phyloP scores from a whole-genome alignment of 2,113 vertebrate species.

The Arothron firmamentum region DNA sequence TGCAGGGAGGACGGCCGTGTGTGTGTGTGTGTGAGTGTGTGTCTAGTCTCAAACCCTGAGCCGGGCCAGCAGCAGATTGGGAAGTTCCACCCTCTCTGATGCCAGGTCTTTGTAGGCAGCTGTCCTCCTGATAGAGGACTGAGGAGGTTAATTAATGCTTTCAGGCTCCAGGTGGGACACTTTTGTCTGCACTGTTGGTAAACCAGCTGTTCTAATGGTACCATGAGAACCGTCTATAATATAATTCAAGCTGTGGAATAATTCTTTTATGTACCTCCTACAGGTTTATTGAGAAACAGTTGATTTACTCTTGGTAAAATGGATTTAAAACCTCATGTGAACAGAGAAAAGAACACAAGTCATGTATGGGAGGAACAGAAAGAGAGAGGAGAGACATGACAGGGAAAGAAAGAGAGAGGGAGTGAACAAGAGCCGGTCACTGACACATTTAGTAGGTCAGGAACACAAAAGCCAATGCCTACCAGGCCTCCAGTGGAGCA shows the following conservation, averaged over 20 bases:
- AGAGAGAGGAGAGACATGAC: slow-evolving; percentile 16
- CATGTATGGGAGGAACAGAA: neutral
- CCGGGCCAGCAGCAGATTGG: slow-evolving; percentile 43
- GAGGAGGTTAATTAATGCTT: slow-evolving; percentile 57
- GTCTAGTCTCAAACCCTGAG: slow-evolving; percentile 48
- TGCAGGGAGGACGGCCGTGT: slow-evolving; percentile 44
- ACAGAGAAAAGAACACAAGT: too few relatives aligned
- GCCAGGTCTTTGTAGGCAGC: slow-evolving; percentile 48
- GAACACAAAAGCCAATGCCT: slow-evolving; percentile 74
- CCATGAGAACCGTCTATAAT: neutral
- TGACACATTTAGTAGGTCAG: slow-evolving; percentile 75
- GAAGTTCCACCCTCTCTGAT: slow-evolving; percentile 54
- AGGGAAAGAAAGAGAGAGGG: slow-evolving; percentile 32
- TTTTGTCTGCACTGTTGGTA: slow-evolving; percentile 29
- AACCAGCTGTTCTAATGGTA: slow-evolving; percentile 54
- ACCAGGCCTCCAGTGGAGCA: slow-evolving; percentile 75
- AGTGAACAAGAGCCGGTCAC: slow-evolving; percentile 53
- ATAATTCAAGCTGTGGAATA: too few relatives aligned
- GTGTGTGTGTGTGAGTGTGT: slow-evolving; percentile 27
- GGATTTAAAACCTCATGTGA: too few relatives aligned
- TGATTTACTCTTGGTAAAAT: too few relatives aligned
- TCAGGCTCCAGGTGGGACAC: slow-evolving; percentile 59
- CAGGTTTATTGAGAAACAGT: too few relatives aligned
- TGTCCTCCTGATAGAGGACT: slow-evolving; percentile 36
- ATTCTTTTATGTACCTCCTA: too few relatives aligned